phyloP scores from a whole-genome alignment of 2,797 vertebrate genomes.

The Emys orbicularis region DNA sequence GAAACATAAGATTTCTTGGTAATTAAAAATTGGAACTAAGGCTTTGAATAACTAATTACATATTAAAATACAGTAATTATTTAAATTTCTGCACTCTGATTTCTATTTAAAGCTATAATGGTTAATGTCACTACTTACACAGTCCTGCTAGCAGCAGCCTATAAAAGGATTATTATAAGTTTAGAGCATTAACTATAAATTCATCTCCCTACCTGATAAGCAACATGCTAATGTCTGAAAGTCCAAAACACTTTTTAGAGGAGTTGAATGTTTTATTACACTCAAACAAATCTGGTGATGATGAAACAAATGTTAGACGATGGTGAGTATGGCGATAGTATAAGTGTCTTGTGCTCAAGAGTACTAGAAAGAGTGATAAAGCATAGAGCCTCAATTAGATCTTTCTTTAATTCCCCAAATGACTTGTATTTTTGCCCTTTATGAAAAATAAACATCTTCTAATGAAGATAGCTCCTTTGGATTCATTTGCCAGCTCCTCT shows the following conservation, averaged over 20 bases:
- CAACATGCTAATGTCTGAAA: conserved; percentile 43
- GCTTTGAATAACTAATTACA: conserved; percentile 50
- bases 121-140: conserved; percentile 53
- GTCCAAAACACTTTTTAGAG: conserved; percentile 65
- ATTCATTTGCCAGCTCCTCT: not conserved
- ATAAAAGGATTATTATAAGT: conserved; percentile 60
- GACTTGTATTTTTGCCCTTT: not conserved
- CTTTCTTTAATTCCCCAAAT: conserved; percentile 14
- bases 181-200: conserved; percentile 66
- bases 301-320: not conserved
- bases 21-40: conserved; percentile 65
- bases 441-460: rapidly evolving
- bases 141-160: conserved; percentile 62
- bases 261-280: conserved; percentile 65
- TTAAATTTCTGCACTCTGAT: conserved; percentile 66
- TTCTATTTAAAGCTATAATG: conserved; percentile 44
- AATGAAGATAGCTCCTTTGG: not conserved
- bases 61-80: conserved; percentile 59
- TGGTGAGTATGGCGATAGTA: not conserved
- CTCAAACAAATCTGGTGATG: not conserved
- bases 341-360: not conserved
- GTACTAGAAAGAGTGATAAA: conserved; percentile 47
- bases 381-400: conserved; percentile 35
- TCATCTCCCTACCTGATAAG: conserved; percentile 56
- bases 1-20: not conserved